Evolutionary conservation across 1,140 invertebrate genomes (phyloP).

Genomic region (Drosophila chauvacae): DNA sequence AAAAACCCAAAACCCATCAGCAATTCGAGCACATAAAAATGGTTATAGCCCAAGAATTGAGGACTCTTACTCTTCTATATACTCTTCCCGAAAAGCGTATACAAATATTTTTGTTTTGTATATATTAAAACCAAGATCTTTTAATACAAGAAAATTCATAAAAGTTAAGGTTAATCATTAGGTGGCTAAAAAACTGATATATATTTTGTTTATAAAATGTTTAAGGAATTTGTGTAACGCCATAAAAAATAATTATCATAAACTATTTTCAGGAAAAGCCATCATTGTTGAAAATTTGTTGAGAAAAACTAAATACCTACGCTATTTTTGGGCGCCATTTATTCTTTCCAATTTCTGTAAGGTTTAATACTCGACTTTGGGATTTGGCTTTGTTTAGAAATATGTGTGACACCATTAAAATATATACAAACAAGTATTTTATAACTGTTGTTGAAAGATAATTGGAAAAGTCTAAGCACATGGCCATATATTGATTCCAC

Average conservation of each 20-base stretch:
- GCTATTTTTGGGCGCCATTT: neutral
- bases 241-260: neutral
- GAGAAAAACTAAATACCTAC: neutral
- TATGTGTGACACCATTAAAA: neutral
- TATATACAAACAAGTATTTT: neutral
- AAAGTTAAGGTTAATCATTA: no score
- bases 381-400: neutral
- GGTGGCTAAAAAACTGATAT: no score
- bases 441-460: neutral
- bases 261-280: neutral
- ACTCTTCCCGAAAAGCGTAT: neutral
- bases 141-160: no score
- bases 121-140: no score
- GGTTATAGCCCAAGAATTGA: conserved; percentile 54
- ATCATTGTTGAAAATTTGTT: neutral
- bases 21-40: conserved; percentile 72
- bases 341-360: neutral
- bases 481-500: neutral
- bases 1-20: conserved; percentile 59
- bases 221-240: no score
- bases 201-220: no score
- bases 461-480: neutral
- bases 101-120: no score
- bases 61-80: no score
- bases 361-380: no score